phyloP scores from a whole-genome alignment of 2,888 invertebrate genomes.

The Hecatera dysodea region DNA sequence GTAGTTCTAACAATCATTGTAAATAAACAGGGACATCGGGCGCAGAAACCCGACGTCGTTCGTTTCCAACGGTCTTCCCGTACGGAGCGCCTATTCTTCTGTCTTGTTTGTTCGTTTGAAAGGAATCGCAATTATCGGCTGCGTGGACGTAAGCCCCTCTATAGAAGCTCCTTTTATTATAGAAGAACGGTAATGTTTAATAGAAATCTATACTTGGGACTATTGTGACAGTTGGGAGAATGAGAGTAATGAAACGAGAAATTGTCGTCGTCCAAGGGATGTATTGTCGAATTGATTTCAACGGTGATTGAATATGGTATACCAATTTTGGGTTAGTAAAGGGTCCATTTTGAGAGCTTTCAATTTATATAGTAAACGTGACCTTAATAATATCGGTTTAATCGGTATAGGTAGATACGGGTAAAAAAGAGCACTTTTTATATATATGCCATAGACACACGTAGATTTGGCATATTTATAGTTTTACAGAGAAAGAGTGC shows the following conservation, averaged over 20 bases:
- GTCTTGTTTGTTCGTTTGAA: constrained; percentile 66
- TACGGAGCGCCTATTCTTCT: constrained; percentile 65
- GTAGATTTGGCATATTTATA: too few relatives aligned
- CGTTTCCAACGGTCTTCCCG: constrained; percentile 47
- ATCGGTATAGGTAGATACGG: neutral
- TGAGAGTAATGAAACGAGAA: constrained; percentile 22
- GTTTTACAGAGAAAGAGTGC: neutral
- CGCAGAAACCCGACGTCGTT: constrained; percentile 60
- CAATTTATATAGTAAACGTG: constrained; percentile 10
- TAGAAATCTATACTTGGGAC: constrained; percentile 37
- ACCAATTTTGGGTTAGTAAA: constrained; percentile 10
- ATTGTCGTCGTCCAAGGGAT: constrained; percentile 5
- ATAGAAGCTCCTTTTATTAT: constrained; percentile 48
- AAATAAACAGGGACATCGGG: constrained; percentile 77
- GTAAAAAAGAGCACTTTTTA: neutral
- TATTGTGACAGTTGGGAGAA: constrained; percentile 22
- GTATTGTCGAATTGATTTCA: constrained; percentile 12
- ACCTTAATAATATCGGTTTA: neutral
- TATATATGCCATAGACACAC: too few relatives aligned
- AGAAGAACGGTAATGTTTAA: constrained; percentile 33
- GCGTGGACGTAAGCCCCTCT: constrained; percentile 57
- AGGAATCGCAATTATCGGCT: constrained; percentile 69
- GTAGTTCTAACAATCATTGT: constrained; percentile 64
- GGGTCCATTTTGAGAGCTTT: constrained; percentile 11
- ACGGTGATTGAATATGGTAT: constrained; percentile 2